Evolutionary conservation across 2,888 invertebrate species (phyloP), one percentile per base, ranked within the genome.

Genomic region (Conomelus anceps): DNA sequence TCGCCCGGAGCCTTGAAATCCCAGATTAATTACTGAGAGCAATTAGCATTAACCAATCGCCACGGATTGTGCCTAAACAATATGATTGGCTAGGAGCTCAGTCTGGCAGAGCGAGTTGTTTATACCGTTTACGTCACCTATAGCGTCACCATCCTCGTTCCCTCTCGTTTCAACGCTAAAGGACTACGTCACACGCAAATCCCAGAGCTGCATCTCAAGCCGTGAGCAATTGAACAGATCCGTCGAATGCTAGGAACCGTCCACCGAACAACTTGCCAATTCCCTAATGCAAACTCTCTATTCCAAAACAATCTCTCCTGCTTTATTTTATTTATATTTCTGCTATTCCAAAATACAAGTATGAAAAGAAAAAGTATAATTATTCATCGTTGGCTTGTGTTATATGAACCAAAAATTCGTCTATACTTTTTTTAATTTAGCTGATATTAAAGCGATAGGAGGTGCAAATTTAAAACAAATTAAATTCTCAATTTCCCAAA

Each of bases 101-200:
- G n/a, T 3, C 63, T n/a, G n/a, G 4, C 1, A 63, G 6, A 1
- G 7, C 34, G 63, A n/a, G 63, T n/a, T 63, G 63, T 63, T 63
- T 63, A 63, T 63, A 63, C 63, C 4, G 63, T 63, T 63, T 63
- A 63, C 63, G 63, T 63, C 63, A 63, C 63, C 63, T 63, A n/a
- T 6, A 63, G n/a, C 63, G 63, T 63, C 63, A 63, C 63, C n/a
- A 63, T n/a, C 63, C 63, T 63, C 63, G 3, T 17, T 86, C 93
- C 92, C 89, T 92, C 92, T 87, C 87, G n/a, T 13, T 87, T 29
- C 86, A 1, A 63, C 63, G n/a, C n/a, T n/a, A 0, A n/a, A 63
- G 63, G 63, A 20, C 63, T 63, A 63, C 63, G 63, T 63, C 63
- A 63, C 63, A 4, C 63, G 63, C 63, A 13, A 63, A n/a, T 63